These are phyloP conservation scores for Pluvialis apricaria DNA, from an alignment of 2,113 vertebrate genomes.

Conservation along the genomic window DNA sequence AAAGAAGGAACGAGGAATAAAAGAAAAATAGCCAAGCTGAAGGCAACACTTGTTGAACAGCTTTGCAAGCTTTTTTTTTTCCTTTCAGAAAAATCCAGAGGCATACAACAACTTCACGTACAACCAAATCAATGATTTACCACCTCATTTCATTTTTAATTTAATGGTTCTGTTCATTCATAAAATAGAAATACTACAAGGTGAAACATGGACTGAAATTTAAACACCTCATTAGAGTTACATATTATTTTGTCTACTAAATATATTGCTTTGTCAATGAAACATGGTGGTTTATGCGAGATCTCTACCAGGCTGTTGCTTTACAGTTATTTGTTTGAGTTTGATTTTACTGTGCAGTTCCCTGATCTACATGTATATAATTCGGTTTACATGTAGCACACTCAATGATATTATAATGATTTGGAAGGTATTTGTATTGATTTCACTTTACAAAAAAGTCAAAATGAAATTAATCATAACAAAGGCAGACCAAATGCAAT, in stretches of 20 bases:
- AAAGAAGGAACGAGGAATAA: background rate
- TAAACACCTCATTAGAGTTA: conserved; percentile 69
- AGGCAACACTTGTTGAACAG: background rate
- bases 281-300: conserved; percentile 33
- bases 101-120: background rate
- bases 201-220: conserved; percentile 63
- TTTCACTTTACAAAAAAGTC: conserved; percentile 11
- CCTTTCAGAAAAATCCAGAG: conserved; percentile 9
- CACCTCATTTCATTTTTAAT: conserved; percentile 69
- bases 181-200: conserved; percentile 66
- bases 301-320: conserved; percentile 11
- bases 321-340: conserved; percentile 39
- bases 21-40: background rate
- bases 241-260: conserved; percentile 55
- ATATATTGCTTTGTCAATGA: conserved; percentile 62
- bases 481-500: background rate
- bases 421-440: conserved; percentile 45
- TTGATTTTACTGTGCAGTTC: conserved; percentile 24
- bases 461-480: conserved; percentile 31
- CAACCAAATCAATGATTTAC: conserved; percentile 57
- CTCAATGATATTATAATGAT: conserved; percentile 27
- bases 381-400: background rate
- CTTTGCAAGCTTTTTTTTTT: background rate
- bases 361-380: conserved; percentile 20
- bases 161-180: conserved; percentile 68